Evolutionary conservation across 1,140 invertebrate genomes (phyloP).

Genomic region (Atta texana): DNA sequence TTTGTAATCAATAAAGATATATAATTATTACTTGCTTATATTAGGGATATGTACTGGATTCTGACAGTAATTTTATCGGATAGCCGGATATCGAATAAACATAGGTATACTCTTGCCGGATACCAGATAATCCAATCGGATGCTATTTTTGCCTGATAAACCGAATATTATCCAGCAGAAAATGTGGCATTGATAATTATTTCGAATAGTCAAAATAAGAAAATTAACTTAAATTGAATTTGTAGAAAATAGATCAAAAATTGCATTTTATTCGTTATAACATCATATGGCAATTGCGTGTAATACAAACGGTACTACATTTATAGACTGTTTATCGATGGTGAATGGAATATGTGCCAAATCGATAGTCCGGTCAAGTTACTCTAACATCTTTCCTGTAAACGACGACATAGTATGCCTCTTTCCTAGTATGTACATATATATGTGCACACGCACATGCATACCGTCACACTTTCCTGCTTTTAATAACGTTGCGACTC

Average conservation of each 20-base stretch:
- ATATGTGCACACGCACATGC: not conserved
- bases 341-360: slow-evolving; percentile 42
- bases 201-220: not conserved
- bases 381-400: slow-evolving; percentile 58
- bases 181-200: not conserved
- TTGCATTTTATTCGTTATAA: not conserved
- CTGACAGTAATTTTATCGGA: too few species aligned
- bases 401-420: slow-evolving; percentile 44
- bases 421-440: not conserved
- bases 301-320: slow-evolving; percentile 39
- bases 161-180: too few species aligned
- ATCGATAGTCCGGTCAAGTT: slow-evolving; percentile 54
- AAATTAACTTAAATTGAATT: not conserved
- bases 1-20: too few species aligned
- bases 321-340: slow-evolving; percentile 57
- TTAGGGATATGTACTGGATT: too few species aligned
- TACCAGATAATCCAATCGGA: too few species aligned
- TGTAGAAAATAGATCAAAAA: not conserved
- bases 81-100: too few species aligned
- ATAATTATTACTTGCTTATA: too few species aligned
- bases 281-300: slow-evolving; percentile 13
- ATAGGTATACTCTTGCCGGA: too few species aligned
- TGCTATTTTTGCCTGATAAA: too few species aligned
- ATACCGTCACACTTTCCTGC: slow-evolving; percentile 14
- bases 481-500: slow-evolving; percentile 19